Evolutionary conservation across 2,888 invertebrate species (phyloP).

Genomic region (Holacanthella duospinosa): DNA sequence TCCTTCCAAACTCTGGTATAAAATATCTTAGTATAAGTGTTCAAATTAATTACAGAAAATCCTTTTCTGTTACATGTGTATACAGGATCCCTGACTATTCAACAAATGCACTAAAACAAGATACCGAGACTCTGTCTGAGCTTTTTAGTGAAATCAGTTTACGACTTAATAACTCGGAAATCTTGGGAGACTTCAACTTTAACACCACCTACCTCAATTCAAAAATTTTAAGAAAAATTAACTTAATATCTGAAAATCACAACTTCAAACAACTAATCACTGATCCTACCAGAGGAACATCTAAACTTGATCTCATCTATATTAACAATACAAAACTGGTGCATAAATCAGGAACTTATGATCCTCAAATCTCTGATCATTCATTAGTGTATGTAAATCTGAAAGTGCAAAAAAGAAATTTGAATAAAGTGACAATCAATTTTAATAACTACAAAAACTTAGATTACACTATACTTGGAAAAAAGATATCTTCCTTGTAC

Average conservation of each 20-base stretch:
- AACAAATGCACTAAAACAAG: background rate
- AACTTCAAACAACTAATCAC: background rate
- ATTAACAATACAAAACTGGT: background rate
- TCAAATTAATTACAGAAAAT: background rate
- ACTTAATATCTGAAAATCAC: background rate
- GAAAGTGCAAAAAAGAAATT: background rate
- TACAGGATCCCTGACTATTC: background rate
- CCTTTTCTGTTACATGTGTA: background rate
- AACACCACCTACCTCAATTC: background rate
- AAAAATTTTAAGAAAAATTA: background rate
- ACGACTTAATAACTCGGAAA: background rate
- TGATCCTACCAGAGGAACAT: background rate
- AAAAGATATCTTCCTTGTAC: background rate
- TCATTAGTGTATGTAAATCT: background rate
- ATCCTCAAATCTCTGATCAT: background rate
- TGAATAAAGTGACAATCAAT: background rate
- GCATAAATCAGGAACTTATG: background rate
- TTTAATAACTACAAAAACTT: background rate
- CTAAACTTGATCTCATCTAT: background rate
- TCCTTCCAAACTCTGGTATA: too few species aligned
- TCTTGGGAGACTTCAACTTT: background rate
- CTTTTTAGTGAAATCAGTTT: background rate
- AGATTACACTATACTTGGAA: background rate
- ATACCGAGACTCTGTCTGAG: background rate
- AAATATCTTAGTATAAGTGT: background rate